Conservation (phyloP, 2,113 vertebrate species). For the Callaeas wilsoni region DNA sequence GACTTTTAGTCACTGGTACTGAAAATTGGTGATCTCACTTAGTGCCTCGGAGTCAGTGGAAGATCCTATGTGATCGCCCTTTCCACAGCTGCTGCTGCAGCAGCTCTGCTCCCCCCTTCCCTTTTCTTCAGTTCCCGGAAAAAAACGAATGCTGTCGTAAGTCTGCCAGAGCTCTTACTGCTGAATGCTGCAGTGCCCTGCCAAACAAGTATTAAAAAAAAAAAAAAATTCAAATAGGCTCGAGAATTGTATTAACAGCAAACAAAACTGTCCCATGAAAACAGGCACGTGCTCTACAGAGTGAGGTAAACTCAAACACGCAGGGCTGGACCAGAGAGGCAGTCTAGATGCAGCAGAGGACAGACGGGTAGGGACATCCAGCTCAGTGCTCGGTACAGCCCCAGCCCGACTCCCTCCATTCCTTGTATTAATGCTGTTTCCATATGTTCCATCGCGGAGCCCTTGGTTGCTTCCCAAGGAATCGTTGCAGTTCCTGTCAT, state of each 20-base stretch:
- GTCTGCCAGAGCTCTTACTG: not conserved
- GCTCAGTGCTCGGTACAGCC: not conserved
- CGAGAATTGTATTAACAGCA: not conserved
- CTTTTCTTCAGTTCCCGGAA: not conserved
- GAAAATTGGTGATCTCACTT: not conserved
- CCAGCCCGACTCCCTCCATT: not conserved
- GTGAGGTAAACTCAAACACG: not conserved
- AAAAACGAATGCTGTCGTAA: not conserved
- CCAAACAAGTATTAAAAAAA: not conserved
- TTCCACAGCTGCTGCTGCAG: not conserved
- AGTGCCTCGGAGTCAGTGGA: not conserved
- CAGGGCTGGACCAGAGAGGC: not conserved
- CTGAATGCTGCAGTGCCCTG: not conserved
- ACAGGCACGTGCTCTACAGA: not conserved
- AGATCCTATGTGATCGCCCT: not conserved
- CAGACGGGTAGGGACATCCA: not conserved
- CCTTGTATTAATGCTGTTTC: not conserved
- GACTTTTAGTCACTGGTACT: not conserved
- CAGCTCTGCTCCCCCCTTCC: not conserved
- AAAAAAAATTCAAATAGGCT: not conserved
- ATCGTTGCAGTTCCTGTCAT: fast-evolving
- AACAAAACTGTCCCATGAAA: not conserved
- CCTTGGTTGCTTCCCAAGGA: not conserved
- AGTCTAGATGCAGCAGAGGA: too few relatives aligned
- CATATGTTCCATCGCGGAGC: not conserved